Base-by-base conservation (phyloP, 2,797 vertebrate genomes). In the Clarias pachynema region DNA sequence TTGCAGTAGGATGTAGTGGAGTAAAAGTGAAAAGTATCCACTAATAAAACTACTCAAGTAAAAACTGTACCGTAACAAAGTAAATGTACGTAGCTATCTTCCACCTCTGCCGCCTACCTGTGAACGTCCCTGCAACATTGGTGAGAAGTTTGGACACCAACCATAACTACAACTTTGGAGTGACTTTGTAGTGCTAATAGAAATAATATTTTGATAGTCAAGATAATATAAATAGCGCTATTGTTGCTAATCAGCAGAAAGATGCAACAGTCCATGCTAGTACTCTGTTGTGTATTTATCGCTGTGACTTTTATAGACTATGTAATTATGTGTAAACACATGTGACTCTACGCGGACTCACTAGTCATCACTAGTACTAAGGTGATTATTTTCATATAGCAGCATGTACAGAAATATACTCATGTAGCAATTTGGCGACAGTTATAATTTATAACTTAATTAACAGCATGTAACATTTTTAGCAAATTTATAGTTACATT, bases 151-250 rank as follows among this genome's bases (percentile, higher is more conserved):
- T n/a, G 40, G n/a, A 72, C 34, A 44, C 22, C 60, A 22, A 62
- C 60, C 16, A 53, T 53, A 69, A 40, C 34, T 22, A 40, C 59
- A 62, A 22, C 4, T 72, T 29, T 74, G 72, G 53, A 26, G 44
- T 24, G 49, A 53, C 0, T 12, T 77, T 57, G 22, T 56, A 57
- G 62, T 15, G 22, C 15, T 20, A 29, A 80, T 49, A 2, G 29
- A 29, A 29, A 65, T n/a, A 80, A 65, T 80, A 80, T 80, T 65
- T 65, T 80, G 60, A n/a, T 44, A 65, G 37, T 65, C n/a, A 37
- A n/a, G 37, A 53, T 80, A 29, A 80, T 65, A 16, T 44, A 26
- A 49, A 65, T 10, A 65, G n/a, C 16, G 4, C 37, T 65, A 12
- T 29, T 65, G 60, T 26, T 40, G 31, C 59, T 20, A 44, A 63